Conservation (phyloP, 1,140 invertebrate species). For the Pemphigus obesinymphae region DNA sequence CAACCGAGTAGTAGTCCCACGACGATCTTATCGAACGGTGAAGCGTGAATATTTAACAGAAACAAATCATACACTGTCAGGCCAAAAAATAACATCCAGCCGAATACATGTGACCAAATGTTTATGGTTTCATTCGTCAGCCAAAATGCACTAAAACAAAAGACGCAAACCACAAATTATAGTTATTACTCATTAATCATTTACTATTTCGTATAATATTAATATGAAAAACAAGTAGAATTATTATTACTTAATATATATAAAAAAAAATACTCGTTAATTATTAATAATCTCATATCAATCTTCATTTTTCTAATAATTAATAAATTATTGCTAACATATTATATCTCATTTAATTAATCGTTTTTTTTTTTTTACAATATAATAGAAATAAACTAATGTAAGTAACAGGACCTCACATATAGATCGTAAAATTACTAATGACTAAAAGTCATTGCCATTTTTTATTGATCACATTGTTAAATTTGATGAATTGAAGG, state of each 20-base stretch:
- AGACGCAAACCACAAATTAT: neutral
- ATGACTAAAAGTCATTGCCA: neutral
- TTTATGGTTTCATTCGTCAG: conserved; percentile 97
- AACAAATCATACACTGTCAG: conserved; percentile 80
- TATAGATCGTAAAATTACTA: too few relatives aligned
- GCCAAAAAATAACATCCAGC: conserved; percentile 80
- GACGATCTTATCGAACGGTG: conserved; percentile 75
- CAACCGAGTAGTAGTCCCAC: conserved; percentile 75
- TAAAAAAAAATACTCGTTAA: too few relatives aligned
- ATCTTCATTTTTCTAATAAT: too few relatives aligned
- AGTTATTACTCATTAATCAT: too few relatives aligned
- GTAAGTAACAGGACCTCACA: too few relatives aligned
- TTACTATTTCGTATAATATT: too few relatives aligned
- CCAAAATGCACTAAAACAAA: conserved; percentile 75
- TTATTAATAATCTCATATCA: too few relatives aligned
- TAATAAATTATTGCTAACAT: too few relatives aligned
- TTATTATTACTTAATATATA: too few relatives aligned
- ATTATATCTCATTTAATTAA: too few relatives aligned
- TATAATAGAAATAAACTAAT: neutral
- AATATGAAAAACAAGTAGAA: too few relatives aligned
- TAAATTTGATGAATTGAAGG: neutral
- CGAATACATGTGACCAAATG: conserved; percentile 93
- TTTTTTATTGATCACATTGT: neutral
- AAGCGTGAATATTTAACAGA: conserved; percentile 70
- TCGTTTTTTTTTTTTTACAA: neutral